phyloP scores from a whole-genome alignment of 2,888 invertebrate genomes.

The Phasia obesa region DNA sequence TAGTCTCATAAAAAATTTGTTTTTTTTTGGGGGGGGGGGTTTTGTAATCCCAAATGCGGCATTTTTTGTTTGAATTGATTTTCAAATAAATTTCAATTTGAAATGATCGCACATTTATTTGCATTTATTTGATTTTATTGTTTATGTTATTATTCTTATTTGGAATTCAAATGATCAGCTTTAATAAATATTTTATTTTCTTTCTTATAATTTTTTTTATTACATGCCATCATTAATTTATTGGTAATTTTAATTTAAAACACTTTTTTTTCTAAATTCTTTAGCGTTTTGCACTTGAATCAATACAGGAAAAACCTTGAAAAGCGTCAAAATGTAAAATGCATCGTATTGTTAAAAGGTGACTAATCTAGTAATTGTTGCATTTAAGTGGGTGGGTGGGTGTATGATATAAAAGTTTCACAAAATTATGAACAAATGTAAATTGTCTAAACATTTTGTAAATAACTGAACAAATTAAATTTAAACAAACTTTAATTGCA shows the following conservation, averaged over 20 bases:
- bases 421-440: conserved; percentile 17
- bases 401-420: not conserved
- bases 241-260: conserved; percentile 25
- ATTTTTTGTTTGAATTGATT: too few relatives aligned
- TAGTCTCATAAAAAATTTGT: too few relatives aligned
- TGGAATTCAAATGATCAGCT: not conserved
- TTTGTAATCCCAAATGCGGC: too few relatives aligned
- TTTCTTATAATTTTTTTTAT: conserved; percentile 15
- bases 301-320: conserved; percentile 63
- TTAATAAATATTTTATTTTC: not conserved
- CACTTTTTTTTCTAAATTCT: conserved; percentile 2
- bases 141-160: conserved; percentile 3
- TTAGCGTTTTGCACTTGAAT: conserved; percentile 57
- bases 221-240: conserved; percentile 3
- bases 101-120: conserved; percentile 21
- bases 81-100: conserved; percentile 32
- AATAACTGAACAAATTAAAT: not conserved
- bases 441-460: not conserved
- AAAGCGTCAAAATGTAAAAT: conserved; percentile 30
- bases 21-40: too few relatives aligned
- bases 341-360: conserved; percentile 18
- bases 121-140: not conserved
- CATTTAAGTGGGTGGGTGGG: conserved; percentile 40
- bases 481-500: not conserved
- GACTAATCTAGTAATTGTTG: conserved; percentile 31